Evolutionary conservation across 2,113 vertebrate genomes (phyloP), one percentile per base, ranked within the genome.

Genomic region (Ifrita kowaldi): DNA sequence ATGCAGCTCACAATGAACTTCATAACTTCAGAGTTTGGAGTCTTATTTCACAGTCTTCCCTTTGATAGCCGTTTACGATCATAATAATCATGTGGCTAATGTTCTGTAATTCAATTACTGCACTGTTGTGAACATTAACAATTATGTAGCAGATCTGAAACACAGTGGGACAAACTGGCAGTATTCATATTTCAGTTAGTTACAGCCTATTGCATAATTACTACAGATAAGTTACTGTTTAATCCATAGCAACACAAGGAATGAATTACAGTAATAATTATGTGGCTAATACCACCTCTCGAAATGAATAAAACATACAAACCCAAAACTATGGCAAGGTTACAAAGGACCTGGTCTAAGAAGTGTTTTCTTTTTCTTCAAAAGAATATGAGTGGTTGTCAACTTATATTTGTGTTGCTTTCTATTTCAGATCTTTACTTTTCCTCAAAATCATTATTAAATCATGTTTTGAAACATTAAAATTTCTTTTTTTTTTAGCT

Each of bases 101-200:
- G 94, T 96, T 98, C 96, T 97, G 86, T 97, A 97, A 97, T 98
- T 98, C 95, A 98, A 96, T 98, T 97, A 97, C 68, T 94, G 59
- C 84, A 56, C 92, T 96, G 89, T 97, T 95, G 67, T 97, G 84
- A 97, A 85, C 88, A 91, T 97, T 97, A 96, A 94, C 76, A 96
- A 87, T 97, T 93, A 92, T 89, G 89, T 90, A 92, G 89, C 93
- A 95, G 86, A 97, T 96, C 89, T 95, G 95, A 98, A 96, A 84
- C 96, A 70, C 91, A 92, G 87, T 97, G 95, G 92, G 91, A 96
- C 90, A 97, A 98, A 96, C 82, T 78, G 88, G 74, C 76, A 92
- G 85, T 65, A 65, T 87, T 97, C 86, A 95, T 96, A 95, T 97
- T 97, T 97, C 92, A 95, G 90, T 94, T 95, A 92, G 84, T 96